Evolutionary conservation across 1,140 invertebrate species (phyloP).

Genomic region (Battus philenor): DNA sequence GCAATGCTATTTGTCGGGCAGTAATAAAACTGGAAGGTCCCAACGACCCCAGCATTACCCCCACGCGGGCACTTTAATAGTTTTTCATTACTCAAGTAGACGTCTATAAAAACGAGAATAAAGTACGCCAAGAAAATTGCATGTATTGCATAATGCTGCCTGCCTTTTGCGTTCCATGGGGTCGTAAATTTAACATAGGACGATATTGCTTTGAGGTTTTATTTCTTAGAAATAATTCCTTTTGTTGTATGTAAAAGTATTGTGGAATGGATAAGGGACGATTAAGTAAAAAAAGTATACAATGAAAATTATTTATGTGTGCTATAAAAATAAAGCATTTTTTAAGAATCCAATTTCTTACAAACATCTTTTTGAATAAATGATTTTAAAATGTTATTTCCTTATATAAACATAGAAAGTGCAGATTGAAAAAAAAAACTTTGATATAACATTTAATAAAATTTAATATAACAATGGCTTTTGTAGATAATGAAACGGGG

Average conservation of each 20-base stretch:
- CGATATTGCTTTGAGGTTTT: slow-evolving; percentile 52
- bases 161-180: slow-evolving; percentile 34
- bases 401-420: too few species aligned
- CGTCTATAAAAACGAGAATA: slow-evolving; percentile 60
- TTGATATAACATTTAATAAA: too few species aligned
- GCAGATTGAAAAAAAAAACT: too few species aligned
- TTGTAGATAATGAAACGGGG: too few species aligned
- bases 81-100: slow-evolving; percentile 75
- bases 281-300: not conserved
- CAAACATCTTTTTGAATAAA: too few species aligned
- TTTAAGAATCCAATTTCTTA: too few species aligned
- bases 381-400: too few species aligned
- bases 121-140: slow-evolving; percentile 70
- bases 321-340: too few species aligned
- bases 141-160: slow-evolving; percentile 62
- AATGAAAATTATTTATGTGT: too few species aligned
- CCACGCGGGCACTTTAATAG: slow-evolving; percentile 65
- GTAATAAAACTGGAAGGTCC: slow-evolving; percentile 65
- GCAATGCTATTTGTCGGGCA: slow-evolving; percentile 45
- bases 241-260: slow-evolving; percentile 14
- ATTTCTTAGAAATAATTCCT: slow-evolving; percentile 37
- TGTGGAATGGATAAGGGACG: slow-evolving; percentile 5
- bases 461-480: too few species aligned
- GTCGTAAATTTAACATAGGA: slow-evolving; percentile 48
- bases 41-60: slow-evolving; percentile 62